A percentile compares a stretch with the other conserved stretches of the same genome.
Evolutionary conservation across 2,113 vertebrate species (phyloP).

Genomic region (Pygoscelis antarcticus): DNA sequence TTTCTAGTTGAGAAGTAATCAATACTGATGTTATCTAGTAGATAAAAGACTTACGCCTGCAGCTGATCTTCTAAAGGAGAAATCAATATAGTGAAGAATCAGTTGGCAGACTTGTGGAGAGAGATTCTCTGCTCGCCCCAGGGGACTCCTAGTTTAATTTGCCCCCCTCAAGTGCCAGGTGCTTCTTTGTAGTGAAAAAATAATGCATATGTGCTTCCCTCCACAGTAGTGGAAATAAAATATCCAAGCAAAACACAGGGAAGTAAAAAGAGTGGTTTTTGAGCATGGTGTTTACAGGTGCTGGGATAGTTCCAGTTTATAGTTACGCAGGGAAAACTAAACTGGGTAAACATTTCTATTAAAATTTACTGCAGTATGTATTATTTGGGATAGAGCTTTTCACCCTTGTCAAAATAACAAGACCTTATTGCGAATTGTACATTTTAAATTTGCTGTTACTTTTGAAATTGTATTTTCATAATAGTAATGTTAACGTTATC

Average conservation of each 20-base stretch:
- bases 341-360: not conserved
- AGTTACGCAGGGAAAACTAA: not conserved
- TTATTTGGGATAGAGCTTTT: not conserved
- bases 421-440: not conserved
- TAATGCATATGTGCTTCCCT: not conserved
- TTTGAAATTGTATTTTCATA: not conserved
- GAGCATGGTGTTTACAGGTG: not conserved
- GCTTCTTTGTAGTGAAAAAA: not conserved
- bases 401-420: not conserved
- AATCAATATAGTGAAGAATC: slow-evolving; percentile 31
- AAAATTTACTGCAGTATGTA: not conserved
- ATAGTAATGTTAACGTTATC: not conserved
- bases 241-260: not conserved
- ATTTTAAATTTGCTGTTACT: not conserved
- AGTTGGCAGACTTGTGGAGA: not conserved
- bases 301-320: not conserved
- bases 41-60: not conserved
- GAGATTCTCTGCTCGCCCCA: not conserved
- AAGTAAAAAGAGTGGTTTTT: not conserved
- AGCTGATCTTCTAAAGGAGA: slow-evolving; percentile 45
- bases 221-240: not conserved
- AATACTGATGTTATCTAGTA: slow-evolving; percentile 27
- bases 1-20: slow-evolving; percentile 38
- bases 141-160: slow-evolving; percentile 17
- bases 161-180: not conserved